Percentiles rank a stretch among this genome's conserved stretches.
phyloP scores from a whole-genome alignment of 2,888 invertebrate species.

The Pedicia rivosa region DNA sequence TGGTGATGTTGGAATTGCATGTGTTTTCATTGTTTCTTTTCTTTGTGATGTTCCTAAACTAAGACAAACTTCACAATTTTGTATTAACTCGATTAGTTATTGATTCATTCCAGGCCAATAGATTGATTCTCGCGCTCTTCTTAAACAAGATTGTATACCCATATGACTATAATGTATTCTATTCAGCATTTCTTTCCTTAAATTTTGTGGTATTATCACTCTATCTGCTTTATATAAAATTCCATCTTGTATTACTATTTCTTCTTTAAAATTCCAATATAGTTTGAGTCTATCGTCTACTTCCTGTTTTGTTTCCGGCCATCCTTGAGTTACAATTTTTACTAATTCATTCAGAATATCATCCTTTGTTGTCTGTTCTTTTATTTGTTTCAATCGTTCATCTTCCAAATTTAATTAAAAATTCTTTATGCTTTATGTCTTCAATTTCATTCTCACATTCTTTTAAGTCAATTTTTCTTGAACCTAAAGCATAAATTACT shows the following conservation, averaged over 20 bases:
- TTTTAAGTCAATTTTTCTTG: no score
- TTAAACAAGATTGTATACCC: background rate
- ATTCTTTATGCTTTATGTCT: no score
- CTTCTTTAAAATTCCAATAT: slow-evolving; percentile 6
- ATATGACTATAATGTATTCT: background rate
- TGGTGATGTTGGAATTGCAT: background rate
- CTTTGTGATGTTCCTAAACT: background rate
- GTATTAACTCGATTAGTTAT: background rate
- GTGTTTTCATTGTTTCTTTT: background rate
- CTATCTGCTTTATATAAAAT: slow-evolving; percentile 8
- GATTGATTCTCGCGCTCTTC: background rate
- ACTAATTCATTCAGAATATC: background rate
- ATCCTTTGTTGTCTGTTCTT: background rate
- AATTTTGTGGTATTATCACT: slow-evolving; percentile 7
- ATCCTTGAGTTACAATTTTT: slow-evolving; percentile 4
- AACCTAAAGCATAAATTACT: no score
- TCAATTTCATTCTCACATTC: no score
- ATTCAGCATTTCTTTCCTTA: slow-evolving; percentile 3
- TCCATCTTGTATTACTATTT: slow-evolving; percentile 9
- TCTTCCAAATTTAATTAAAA: background rate
- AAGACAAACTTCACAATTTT: background rate
- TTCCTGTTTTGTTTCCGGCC: slow-evolving; percentile 10
- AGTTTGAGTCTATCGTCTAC: slow-evolving; percentile 5
- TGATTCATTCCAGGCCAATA: background rate
- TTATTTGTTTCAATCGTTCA: background rate